phyloP scores from a whole-genome alignment of 2,888 invertebrate species.

The Microctonus brassicae region DNA sequence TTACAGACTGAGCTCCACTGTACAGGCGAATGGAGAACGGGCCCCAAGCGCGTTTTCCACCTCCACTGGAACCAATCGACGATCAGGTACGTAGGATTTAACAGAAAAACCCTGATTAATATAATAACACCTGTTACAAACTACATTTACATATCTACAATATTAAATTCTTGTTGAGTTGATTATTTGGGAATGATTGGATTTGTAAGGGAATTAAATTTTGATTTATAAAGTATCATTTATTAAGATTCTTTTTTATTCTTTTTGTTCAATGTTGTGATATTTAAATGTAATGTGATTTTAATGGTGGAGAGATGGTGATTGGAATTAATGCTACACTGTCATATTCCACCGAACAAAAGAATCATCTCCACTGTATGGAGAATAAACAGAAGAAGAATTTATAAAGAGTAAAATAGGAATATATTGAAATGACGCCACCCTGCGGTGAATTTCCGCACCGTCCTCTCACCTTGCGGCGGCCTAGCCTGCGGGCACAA shows the following conservation, averaged over 20 bases:
- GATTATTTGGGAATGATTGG: too few relatives aligned
- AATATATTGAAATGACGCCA: constrained; percentile 48
- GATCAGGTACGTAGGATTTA: constrained; percentile 25
- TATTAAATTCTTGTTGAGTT: too few relatives aligned
- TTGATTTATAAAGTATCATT: too few relatives aligned
- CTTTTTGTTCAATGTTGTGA: too few relatives aligned
- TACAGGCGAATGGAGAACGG: constrained; percentile 58
- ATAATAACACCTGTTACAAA: background rate
- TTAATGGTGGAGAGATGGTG: background rate
- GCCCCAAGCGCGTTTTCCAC: constrained; percentile 49
- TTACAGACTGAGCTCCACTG: constrained; percentile 65
- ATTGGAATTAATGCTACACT: background rate
- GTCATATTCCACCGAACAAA: background rate
- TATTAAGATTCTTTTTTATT: too few relatives aligned
- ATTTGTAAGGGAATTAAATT: too few relatives aligned
- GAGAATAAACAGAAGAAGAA: background rate
- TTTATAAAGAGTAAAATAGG: background rate
- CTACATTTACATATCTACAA: background rate
- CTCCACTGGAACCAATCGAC: constrained; percentile 37
- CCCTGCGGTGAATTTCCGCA: constrained; percentile 53
- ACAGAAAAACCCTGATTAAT: constrained; percentile 6
- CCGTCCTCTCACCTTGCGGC: constrained; percentile 64
- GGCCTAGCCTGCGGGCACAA: constrained; percentile 66
- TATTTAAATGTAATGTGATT: too few relatives aligned
- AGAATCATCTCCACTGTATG: background rate